These are phyloP conservation scores for Lampris megalopsis DNA, from an alignment of 2,113 vertebrate species.

Conservation along the genomic window DNA sequence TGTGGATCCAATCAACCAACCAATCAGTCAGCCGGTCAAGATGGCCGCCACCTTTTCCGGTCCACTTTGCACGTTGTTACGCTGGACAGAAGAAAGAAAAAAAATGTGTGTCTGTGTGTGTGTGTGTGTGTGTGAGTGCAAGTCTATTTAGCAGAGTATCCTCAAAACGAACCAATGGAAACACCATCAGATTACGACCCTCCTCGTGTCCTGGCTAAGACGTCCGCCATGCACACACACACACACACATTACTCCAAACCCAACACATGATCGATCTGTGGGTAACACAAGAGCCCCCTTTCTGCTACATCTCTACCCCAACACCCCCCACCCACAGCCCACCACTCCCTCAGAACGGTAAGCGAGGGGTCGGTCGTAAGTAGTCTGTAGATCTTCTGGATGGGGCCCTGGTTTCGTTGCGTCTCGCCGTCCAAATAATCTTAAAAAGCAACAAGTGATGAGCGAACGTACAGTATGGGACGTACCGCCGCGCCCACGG, in stretches of 20 bases:
- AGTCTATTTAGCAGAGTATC: conserved; percentile 48
- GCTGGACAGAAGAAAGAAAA: conserved; percentile 57
- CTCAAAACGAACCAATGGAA: conserved; percentile 39
- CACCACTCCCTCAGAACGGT: conserved; percentile 24
- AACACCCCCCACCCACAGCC: conserved; percentile 11
- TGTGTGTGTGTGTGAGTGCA: conserved; percentile 55
- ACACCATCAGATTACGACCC: conserved; percentile 57
- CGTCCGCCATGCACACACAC: conserved; percentile 62
- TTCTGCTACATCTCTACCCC: background rate
- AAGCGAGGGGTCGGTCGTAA: conserved; percentile 54
- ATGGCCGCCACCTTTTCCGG: conserved; percentile 42
- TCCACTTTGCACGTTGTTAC: conserved; percentile 49
- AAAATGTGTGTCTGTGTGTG: conserved; percentile 20
- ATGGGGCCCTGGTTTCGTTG: conserved; percentile 34
- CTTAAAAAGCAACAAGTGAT: conserved; percentile 9
- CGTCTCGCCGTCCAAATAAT: background rate
- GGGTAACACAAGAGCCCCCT: conserved; percentile 32
- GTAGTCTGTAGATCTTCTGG: conserved; percentile 37
- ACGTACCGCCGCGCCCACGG: background rate
- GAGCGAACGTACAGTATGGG: background rate
- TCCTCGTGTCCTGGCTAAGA: conserved; percentile 60
- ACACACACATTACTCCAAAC: conserved; percentile 42
- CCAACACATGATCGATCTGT: conserved; percentile 49
- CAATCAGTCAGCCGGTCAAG: conserved; percentile 52
- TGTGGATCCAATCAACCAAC: conserved; percentile 71